Conservation (phyloP, 2,113 vertebrate species). For the Euleptes europaea region DNA sequence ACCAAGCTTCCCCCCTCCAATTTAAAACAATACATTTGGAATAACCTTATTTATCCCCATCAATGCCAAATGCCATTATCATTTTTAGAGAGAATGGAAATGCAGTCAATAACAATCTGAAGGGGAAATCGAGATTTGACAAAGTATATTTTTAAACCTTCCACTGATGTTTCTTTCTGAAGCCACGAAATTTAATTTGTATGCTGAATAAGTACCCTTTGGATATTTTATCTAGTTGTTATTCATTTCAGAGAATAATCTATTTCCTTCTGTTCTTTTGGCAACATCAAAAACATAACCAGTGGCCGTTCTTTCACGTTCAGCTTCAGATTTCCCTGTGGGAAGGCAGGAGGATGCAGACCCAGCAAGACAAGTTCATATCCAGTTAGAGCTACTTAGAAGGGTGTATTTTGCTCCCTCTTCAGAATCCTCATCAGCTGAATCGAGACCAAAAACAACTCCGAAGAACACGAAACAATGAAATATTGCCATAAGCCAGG, state of each 20-base stretch:
- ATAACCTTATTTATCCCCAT: conserved; percentile 46
- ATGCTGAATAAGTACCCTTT: conserved; percentile 48
- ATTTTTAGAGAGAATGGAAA: conserved; percentile 48
- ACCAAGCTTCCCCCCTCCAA: conserved; percentile 61
- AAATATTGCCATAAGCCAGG: conserved; percentile 25
- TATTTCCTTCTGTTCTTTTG: conserved; percentile 43
- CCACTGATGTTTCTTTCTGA: conserved; percentile 62
- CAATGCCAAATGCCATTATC: conserved; percentile 62
- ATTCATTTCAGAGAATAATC: conserved; percentile 28
- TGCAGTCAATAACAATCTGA: conserved; percentile 56
- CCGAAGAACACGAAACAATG: conserved; percentile 23
- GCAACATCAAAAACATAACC: conserved; percentile 36
- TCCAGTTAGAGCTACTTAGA: neutral
- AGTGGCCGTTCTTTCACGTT: conserved; percentile 21
- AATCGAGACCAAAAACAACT: conserved; percentile 50
- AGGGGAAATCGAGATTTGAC: conserved; percentile 27
- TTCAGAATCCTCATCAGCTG: conserved; percentile 13
- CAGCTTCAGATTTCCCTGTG: conserved; percentile 15
- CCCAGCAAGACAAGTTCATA: neutral
- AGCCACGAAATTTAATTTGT: conserved; percentile 59
- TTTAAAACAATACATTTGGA: conserved; percentile 61
- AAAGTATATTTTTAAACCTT: conserved; percentile 60
- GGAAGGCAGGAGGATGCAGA: conserved; percentile 1
- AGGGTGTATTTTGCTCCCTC: conserved; percentile 18
- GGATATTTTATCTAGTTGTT: conserved; percentile 40